phyloP scores from a whole-genome alignment of 2,888 invertebrate genomes.

The Rhagonycha fulva region DNA sequence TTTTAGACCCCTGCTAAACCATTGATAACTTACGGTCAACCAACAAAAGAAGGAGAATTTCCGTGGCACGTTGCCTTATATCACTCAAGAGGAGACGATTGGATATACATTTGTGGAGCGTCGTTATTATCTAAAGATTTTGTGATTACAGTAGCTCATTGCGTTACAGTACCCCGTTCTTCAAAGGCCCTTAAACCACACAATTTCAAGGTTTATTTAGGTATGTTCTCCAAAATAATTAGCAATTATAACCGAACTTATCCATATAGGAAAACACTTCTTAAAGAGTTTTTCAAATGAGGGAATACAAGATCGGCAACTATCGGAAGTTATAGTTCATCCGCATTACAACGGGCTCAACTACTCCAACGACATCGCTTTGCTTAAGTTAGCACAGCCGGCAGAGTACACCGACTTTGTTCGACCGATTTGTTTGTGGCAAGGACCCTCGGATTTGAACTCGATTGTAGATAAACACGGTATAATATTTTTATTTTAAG shows the following conservation, averaged over 20 bases:
- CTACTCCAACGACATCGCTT: conserved; percentile 45
- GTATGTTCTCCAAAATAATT: conserved; percentile 15
- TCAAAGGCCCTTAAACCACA: conserved; percentile 38
- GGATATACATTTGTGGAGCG: conserved; percentile 50
- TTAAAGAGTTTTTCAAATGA: conserved; percentile 49
- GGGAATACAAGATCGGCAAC: conserved; percentile 50
- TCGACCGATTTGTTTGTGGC: conserved; percentile 51
- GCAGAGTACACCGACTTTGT: conserved; percentile 48
- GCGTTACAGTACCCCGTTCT: conserved; percentile 45
- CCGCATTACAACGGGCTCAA: conserved; percentile 42
- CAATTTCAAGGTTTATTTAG: conserved; percentile 46
- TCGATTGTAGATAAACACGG: no score
- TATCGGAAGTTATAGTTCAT: conserved; percentile 45
- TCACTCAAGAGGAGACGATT: conserved; percentile 54
- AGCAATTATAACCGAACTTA: no score
- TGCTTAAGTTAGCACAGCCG: conserved; percentile 43
- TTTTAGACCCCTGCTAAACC: conserved; percentile 56
- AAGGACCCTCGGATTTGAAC: conserved; percentile 16
- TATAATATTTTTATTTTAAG: not conserved
- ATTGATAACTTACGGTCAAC: conserved; percentile 63
- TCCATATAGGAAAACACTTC: conserved; percentile 29
- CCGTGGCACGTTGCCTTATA: conserved; percentile 73
- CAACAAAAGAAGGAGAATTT: conserved; percentile 65
- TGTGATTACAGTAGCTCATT: conserved; percentile 50
- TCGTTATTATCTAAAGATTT: conserved; percentile 45